Base-by-base conservation (phyloP, 2,113 vertebrate species). In the Actenoides hombroni region DNA sequence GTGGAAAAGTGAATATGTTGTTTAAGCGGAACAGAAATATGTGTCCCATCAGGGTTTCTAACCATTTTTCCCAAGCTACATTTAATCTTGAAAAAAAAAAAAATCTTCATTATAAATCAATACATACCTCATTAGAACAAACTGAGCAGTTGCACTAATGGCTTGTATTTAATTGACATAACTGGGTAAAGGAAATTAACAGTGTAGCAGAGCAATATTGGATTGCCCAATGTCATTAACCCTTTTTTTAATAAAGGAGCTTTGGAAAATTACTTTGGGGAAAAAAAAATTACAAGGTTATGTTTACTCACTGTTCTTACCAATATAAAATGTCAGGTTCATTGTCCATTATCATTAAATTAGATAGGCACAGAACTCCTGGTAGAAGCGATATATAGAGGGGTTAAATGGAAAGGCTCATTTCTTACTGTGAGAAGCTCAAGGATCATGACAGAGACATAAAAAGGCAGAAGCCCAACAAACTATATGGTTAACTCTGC, bases 191-290 rank as follows among this genome's bases (percentile, higher is more conserved):
- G 71, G 82, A 94, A 93, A 96, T 92, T 54, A 87, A 95, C 60
- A 74, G 37, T 26, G 14, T 92, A 42, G 37, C 2, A 21, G 88
- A 96, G 39, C 51, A 60, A 65, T 84, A 97, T 63, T 84, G 76
- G 90, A 96, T 97, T 95, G 86, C 57, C 31, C 67, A 17, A 67
- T 63, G 53, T 80, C 88, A 95, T 86, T 95, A 94, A 97, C 90
- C 64, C 46, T 39, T 40, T 92, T 93, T 68, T 28, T 42, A 51
- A 64, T 91, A 92, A 96, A 81, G 35, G 59, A 78, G 67, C 74
- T 95, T 96, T 69, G 79, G 86, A 84, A 97, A 96, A 94, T 75
- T 80, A 86, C 56, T 83, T 46, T 13, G 42, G 9, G 46, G 12
- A 15, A 46, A 19, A 18, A 70, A 54, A 76, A 64, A 11, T 15